Conservation (phyloP, 2,113 vertebrate species). For the Apodemus sylvaticus region DNA sequence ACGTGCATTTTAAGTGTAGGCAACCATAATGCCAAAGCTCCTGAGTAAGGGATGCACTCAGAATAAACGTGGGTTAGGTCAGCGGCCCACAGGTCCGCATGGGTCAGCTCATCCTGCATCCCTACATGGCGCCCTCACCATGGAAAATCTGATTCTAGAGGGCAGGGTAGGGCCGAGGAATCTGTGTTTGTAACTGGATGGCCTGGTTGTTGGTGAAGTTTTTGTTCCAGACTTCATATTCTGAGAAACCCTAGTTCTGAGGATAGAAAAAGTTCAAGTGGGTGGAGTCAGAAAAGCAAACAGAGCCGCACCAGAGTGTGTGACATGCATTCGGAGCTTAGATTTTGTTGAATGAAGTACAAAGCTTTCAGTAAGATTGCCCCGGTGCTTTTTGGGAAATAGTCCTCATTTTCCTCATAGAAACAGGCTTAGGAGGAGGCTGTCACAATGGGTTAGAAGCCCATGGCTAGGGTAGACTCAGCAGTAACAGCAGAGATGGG, state of each 20-base stretch:
- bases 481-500: not conserved
- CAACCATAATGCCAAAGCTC: not conserved
- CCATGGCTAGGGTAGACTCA: fast-evolving
- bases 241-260: not conserved
- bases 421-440: not conserved
- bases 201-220: not conserved
- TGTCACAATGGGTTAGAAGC: no score
- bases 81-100: not conserved
- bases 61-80: not conserved
- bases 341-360: not conserved
- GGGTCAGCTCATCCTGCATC: no score
- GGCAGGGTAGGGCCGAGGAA: fast-evolving
- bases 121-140: no score
- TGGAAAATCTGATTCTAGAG: not conserved
- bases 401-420: fast-evolving
- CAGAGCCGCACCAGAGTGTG: not conserved
- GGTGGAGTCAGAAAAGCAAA: not conserved
- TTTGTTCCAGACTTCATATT: not conserved
- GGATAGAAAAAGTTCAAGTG: not conserved
- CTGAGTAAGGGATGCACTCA: not conserved
- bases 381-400: not conserved
- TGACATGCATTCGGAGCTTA: not conserved
- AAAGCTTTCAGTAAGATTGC: not conserved
- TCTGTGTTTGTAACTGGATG: not conserved
- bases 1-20: not conserved